Conservation (phyloP, 2,888 invertebrate species). For the Eretmocerus hayati region DNA sequence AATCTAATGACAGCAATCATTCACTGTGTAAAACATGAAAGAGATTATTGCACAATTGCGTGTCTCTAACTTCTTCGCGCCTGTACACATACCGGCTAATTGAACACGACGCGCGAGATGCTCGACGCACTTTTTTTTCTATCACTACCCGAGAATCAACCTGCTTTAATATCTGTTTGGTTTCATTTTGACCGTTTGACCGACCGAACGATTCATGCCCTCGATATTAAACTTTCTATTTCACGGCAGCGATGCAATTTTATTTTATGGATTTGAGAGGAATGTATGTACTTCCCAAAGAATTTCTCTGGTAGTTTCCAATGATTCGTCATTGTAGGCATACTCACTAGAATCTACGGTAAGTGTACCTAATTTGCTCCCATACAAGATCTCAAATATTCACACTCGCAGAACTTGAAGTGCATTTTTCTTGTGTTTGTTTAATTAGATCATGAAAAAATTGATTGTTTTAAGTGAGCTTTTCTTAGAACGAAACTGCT, state of each 20-base stretch:
- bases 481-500: too few relatives aligned
- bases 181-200: background rate
- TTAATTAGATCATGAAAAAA: too few relatives aligned
- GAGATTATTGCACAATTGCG: background rate
- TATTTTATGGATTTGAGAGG: too few relatives aligned
- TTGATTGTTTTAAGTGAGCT: too few relatives aligned
- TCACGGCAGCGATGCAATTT: background rate
- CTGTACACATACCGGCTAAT: slow-evolving; percentile 6
- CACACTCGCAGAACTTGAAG: too few relatives aligned
- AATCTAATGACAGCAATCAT: background rate
- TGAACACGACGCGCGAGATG: slow-evolving; percentile 3
- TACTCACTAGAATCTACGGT: too few relatives aligned
- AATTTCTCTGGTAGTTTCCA: too few relatives aligned
- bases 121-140: slow-evolving; percentile 1
- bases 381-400: too few relatives aligned
- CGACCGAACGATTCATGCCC: background rate
- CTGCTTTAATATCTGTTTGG: background rate
- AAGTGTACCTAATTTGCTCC: too few relatives aligned
- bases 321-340: too few relatives aligned
- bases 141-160: background rate
- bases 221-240: slow-evolving; percentile 1
- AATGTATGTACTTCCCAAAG: too few relatives aligned
- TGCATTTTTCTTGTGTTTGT: too few relatives aligned
- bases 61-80: slow-evolving; percentile 1
- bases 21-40: background rate